A percentile compares a stretch with the other conserved stretches of the same genome.
phyloP scores from a whole-genome alignment of 2,113 vertebrate species.

The Malaclemys terrapin region DNA sequence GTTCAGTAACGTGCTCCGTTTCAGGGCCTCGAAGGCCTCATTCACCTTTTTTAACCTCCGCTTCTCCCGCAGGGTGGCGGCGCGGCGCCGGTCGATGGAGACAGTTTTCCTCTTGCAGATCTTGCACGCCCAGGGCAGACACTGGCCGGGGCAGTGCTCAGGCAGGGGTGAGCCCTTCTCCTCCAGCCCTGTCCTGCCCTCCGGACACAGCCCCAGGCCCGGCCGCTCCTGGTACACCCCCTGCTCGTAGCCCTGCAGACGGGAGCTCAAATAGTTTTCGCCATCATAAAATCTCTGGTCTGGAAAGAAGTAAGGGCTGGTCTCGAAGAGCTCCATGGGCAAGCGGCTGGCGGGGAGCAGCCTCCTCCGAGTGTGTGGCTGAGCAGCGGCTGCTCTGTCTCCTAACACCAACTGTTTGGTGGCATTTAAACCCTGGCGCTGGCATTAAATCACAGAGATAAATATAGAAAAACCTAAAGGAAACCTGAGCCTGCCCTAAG shows the following conservation, averaged over 20 bases:
- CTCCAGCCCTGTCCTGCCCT: constrained; percentile 81
- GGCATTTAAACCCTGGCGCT: constrained; percentile 99
- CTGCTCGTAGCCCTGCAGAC: constrained; percentile 88
- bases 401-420: constrained; percentile 88
- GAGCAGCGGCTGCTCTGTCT: constrained; percentile 85
- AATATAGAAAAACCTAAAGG: constrained; percentile 96
- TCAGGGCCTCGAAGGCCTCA: constrained; percentile 97
- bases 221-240: constrained; percentile 87
- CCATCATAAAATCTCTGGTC: constrained; percentile 97
- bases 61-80: constrained; percentile 95
- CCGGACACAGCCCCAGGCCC: constrained; percentile 86
- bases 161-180: constrained; percentile 89
- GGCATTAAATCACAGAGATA: constrained; percentile 98
- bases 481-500: constrained; percentile 97
- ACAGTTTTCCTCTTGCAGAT: constrained; percentile 96
- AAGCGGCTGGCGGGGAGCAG: constrained; percentile 43
- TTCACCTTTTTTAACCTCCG: constrained; percentile 97
- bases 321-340: constrained; percentile 98
- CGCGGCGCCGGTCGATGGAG: constrained; percentile 93
- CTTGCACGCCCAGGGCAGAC: constrained; percentile 97
- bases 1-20: constrained; percentile 96
- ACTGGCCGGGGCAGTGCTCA: constrained; percentile 94
- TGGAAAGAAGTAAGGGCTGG: constrained; percentile 95
- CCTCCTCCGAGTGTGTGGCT: constrained; percentile 69
- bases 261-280: constrained; percentile 91